Evolutionary conservation across 2,797 vertebrate species (phyloP).

Genomic region (Hippopotamyrus pictus): DNA sequence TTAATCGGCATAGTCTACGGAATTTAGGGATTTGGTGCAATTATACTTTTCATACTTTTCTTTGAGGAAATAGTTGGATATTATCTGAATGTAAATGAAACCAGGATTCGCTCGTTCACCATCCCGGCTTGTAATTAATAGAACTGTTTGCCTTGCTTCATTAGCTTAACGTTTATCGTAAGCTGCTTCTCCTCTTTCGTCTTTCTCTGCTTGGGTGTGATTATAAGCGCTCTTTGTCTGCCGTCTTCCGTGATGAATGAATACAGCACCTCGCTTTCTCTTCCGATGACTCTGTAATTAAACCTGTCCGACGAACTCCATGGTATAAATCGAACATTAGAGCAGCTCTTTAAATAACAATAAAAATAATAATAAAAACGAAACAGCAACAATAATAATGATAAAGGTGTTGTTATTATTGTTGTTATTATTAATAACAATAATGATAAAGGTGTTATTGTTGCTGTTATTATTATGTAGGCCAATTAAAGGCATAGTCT

Average conservation of each 20-base stretch:
- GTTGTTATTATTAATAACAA: neutral
- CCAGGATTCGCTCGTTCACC: neutral
- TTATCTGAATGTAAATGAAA: slow-evolving; percentile 2
- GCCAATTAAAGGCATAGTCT: neutral
- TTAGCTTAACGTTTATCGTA: slow-evolving; percentile 11
- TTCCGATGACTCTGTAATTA: neutral
- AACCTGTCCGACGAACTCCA: neutral
- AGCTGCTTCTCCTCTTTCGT: neutral
- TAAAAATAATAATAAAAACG: neutral
- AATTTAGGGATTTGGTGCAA: slow-evolving; percentile 1
- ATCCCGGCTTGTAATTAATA: neutral
- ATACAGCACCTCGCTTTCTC: neutral
- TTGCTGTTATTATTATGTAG: neutral
- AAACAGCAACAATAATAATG: neutral
- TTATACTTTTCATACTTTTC: neutral
- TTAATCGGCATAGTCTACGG: neutral
- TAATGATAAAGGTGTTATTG: neutral
- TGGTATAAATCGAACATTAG: neutral
- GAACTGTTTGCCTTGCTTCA: neutral
- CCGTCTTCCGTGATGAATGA: neutral
- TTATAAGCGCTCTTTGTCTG: neutral
- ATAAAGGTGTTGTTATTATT: neutral
- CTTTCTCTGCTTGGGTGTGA: neutral
- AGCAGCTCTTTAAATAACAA: neutral
- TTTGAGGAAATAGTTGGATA: neutral